phyloP scores from a whole-genome alignment of 2,113 vertebrate species.

The Equus quagga region DNA sequence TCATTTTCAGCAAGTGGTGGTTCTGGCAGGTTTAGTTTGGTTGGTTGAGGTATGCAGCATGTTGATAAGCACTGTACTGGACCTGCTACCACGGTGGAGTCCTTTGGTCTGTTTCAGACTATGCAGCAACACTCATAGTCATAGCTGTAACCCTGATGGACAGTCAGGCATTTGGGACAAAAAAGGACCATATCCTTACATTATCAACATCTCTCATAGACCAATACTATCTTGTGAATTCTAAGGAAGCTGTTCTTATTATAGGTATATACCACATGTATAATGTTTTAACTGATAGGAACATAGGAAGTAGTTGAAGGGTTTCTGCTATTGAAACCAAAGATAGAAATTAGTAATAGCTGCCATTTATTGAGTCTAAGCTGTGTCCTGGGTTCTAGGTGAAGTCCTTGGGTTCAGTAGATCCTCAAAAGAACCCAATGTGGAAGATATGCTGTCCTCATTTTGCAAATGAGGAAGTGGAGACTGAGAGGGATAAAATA shows the following conservation, averaged over 20 bases:
- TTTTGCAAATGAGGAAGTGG: not conserved
- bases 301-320: not conserved
- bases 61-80: not conserved
- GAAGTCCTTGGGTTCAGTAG: not conserved
- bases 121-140: not conserved
- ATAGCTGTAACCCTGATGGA: not conserved
- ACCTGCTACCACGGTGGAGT: not conserved
- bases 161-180: not conserved
- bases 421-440: not conserved
- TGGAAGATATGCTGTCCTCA: not conserved
- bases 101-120: not conserved
- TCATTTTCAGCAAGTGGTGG: not conserved
- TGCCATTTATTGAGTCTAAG: not conserved
- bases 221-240: not conserved
- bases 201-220: not conserved
- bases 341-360: constrained; percentile 13
- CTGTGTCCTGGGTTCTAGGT: not conserved
- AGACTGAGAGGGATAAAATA: not conserved
- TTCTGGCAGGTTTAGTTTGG: not conserved
- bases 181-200: not conserved
- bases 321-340: not conserved
- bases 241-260: not conserved
- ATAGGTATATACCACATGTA: not conserved
- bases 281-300: constrained; percentile 31
- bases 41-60: not conserved